Percentiles rank a stretch among this genome's conserved stretches.
Evolutionary conservation across 1,140 invertebrate species (phyloP).

Genomic region (Monochamus saltuarius): DNA sequence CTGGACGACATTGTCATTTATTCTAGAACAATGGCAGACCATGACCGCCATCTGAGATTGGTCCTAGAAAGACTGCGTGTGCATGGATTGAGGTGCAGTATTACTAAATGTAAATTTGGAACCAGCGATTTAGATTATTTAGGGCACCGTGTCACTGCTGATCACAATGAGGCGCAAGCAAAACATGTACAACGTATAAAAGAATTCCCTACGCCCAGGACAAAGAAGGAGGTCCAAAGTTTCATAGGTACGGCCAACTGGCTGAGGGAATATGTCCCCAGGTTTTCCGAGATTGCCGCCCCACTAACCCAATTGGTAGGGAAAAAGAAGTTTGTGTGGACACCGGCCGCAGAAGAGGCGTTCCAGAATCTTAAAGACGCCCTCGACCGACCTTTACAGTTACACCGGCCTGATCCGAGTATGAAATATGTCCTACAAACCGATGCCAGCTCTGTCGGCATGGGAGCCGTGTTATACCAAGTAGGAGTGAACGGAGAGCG

Average conservation of each 20-base stretch:
- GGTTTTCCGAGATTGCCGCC: constrained; percentile 18
- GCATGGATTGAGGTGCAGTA: background rate
- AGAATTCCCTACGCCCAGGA: constrained; percentile 30
- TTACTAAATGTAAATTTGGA: constrained; percentile 22
- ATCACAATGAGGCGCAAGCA: constrained; percentile 27
- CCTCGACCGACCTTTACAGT: background rate
- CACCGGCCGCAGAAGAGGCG: constrained; percentile 4
- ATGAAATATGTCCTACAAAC: constrained; percentile 16
- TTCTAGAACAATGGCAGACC: background rate
- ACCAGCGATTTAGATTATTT: constrained; percentile 33
- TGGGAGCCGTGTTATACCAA: no score
- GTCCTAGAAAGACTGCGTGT: constrained; percentile 26
- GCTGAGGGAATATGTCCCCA: constrained; percentile 31
- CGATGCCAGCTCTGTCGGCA: constrained; percentile 15
- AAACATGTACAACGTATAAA: constrained; percentile 22
- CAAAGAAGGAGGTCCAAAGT: constrained; percentile 25
- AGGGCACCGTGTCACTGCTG: constrained; percentile 33
- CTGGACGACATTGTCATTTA: constrained; percentile 33
- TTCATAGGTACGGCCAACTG: constrained; percentile 37
- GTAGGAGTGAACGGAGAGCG: background rate
- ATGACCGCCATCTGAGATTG: background rate
- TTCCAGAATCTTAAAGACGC: constrained; percentile 28
- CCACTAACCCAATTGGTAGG: constrained; percentile 28
- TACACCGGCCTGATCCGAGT: constrained; percentile 12
- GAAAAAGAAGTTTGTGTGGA: constrained; percentile 24